phyloP scores from a whole-genome alignment of 2,888 invertebrate species.

The Melieria picta region DNA sequence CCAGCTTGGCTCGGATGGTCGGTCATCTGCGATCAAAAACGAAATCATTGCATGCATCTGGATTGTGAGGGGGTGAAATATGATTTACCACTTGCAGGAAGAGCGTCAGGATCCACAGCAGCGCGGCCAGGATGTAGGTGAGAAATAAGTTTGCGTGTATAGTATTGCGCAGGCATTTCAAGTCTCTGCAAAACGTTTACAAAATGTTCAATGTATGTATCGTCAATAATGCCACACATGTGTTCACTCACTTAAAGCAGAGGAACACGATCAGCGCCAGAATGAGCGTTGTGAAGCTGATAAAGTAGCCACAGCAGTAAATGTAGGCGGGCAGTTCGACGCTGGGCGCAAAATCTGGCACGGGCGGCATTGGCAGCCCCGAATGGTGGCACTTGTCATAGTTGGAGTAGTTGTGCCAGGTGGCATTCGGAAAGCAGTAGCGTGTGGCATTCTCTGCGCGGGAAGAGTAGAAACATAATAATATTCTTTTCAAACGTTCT shows the following conservation, averaged over 20 bases:
- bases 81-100: constrained; percentile 74
- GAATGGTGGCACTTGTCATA: constrained; percentile 76
- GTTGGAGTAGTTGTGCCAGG: constrained; percentile 83
- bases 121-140: constrained; percentile 88
- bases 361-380: constrained; percentile 67
- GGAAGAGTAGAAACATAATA: constrained; percentile 11
- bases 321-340: constrained; percentile 75
- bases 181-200: constrained; percentile 76
- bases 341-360: constrained; percentile 67
- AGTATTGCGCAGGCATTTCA: constrained; percentile 89
- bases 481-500: too few relatives aligned
- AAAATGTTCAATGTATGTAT: background rate
- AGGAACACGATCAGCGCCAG: constrained; percentile 87
- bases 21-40: constrained; percentile 68
- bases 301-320: constrained; percentile 84
- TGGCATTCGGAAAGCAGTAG: constrained; percentile 78
- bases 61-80: background rate
- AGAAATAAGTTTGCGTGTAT: constrained; percentile 95
- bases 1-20: constrained; percentile 66
- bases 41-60: background rate
- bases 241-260: constrained; percentile 84
- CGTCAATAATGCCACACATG: background rate
- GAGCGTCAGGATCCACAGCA: constrained; percentile 88
- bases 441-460: constrained; percentile 84
- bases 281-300: constrained; percentile 83